phyloP scores from a whole-genome alignment of 2,797 vertebrate species.

The Heteromormyrus szaboi region DNA sequence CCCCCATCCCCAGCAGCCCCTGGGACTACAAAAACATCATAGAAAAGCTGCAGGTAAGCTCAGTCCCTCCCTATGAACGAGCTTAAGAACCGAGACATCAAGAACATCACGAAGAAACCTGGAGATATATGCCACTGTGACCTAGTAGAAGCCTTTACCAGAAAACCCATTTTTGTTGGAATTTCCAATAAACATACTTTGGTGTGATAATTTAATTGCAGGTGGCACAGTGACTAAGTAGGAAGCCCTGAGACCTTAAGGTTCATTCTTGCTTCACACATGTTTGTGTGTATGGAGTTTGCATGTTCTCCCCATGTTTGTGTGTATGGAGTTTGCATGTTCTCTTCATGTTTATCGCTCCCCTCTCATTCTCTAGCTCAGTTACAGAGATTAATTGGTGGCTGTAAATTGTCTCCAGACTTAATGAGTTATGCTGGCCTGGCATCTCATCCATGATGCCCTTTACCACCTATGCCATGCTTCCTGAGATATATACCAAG shows the following conservation, averaged over 20 bases:
- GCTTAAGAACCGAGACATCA: neutral
- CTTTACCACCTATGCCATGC: neutral
- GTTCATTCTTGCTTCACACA: neutral
- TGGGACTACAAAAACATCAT: constrained; percentile 76
- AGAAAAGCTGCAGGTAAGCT: constrained; percentile 5
- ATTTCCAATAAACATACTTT: neutral
- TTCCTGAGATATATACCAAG: neutral
- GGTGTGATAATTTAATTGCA: neutral
- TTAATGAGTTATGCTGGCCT: neutral
- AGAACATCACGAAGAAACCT: neutral
- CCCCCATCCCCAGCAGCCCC: constrained; percentile 71
- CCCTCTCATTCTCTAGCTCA: neutral
- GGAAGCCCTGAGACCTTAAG: neutral
- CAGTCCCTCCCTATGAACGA: neutral
- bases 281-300: neutral
- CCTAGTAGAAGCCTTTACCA: neutral
- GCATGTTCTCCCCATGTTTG: neutral
- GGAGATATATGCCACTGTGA: neutral
- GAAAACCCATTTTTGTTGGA: neutral
- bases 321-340: neutral
- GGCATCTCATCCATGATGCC: neutral
- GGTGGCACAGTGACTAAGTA: neutral
- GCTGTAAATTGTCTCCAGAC: neutral
- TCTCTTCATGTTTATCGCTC: neutral
- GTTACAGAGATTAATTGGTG: neutral